Conservation (phyloP, 2,888 invertebrate genomes). For the Amiota communis region DNA sequence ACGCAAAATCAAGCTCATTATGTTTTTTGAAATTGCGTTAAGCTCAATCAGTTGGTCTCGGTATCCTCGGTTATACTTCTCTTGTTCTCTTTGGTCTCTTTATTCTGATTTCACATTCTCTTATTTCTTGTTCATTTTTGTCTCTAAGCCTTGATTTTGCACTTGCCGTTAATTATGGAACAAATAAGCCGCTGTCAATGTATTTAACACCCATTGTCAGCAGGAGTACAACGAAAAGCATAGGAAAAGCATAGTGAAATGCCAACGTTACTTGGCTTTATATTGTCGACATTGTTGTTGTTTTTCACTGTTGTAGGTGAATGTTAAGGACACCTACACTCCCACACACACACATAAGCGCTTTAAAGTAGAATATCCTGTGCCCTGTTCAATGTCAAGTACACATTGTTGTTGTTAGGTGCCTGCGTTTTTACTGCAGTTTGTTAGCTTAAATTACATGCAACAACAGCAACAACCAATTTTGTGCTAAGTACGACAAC, state of each 20-base stretch:
- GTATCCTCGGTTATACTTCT: neutral
- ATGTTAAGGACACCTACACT: too few species aligned
- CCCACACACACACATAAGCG: too few species aligned
- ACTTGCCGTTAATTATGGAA: conserved; percentile 20
- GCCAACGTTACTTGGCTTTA: too few species aligned
- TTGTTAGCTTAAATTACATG: conserved; percentile 27
- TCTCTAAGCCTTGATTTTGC: neutral
- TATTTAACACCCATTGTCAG: conserved; percentile 19
- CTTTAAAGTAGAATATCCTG: too few species aligned
- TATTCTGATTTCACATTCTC: too few species aligned
- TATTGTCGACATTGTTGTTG: neutral
- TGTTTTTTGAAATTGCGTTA: conserved; percentile 14
- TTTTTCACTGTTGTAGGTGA: too few species aligned
- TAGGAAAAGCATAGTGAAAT: neutral
- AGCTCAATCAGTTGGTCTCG: conserved; percentile 22
- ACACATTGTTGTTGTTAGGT: neutral
- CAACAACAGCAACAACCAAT: conserved; percentile 11
- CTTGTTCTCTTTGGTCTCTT: neutral
- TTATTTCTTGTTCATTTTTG: too few species aligned
- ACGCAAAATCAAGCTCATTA: conserved; percentile 18
- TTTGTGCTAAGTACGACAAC: neutral
- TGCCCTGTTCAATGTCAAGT: conserved; percentile 23
- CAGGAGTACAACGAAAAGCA: neutral
- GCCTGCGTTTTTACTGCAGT: neutral
- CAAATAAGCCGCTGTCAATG: conserved; percentile 29